Evolutionary conservation across 2,888 invertebrate species (phyloP), one percentile per base, ranked within the genome.

Genomic region (Chironomus riparius): DNA sequence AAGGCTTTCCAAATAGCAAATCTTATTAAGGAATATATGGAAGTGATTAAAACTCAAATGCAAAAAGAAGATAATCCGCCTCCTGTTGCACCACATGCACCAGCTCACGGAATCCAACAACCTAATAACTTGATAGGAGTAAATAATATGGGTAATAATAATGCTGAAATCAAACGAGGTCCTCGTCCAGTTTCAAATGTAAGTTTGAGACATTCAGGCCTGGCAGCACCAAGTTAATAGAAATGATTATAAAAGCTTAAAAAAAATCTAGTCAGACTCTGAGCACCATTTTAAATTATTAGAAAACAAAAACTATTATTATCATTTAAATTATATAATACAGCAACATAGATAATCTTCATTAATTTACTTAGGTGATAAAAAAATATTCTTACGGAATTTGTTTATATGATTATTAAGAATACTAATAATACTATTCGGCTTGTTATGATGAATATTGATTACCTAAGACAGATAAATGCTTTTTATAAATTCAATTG

Each of bases 1-100:
- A 96, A n/a, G 92, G 95, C 95, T 77, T 93, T 94, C 85, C 95
- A 96, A 86, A 95, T 96, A 82, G 94, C 95, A 77, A 94, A 94
- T 77, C 87, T 96, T 78, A 95, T 96, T 80, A 91, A 93, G 82
- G 96, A 96, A 85, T 96, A 96, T 85, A 89, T 90, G 79, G 90
- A 90, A 82, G 91, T 90, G 5, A 82, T 89, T 13, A 86, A 87
- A 79, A 81, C 85, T 28, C 62, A 82, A 68, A 76, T 48, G 61
- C 28, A 76, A 2, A 77, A 71, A 22, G 78, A 79, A 56, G 78
- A 79, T 76, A 77, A 78, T 48, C 62, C 47, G 2, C 70, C 62
- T 22, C 65, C 78, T 77, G 79, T 79, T 6, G 77, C 78, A 38
- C 71, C 79, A 21, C 68, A 76, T 21, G 47, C 47, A 65, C 65